phyloP scores from a whole-genome alignment of 2,888 invertebrate genomes.

The Dioctria linearis region DNA sequence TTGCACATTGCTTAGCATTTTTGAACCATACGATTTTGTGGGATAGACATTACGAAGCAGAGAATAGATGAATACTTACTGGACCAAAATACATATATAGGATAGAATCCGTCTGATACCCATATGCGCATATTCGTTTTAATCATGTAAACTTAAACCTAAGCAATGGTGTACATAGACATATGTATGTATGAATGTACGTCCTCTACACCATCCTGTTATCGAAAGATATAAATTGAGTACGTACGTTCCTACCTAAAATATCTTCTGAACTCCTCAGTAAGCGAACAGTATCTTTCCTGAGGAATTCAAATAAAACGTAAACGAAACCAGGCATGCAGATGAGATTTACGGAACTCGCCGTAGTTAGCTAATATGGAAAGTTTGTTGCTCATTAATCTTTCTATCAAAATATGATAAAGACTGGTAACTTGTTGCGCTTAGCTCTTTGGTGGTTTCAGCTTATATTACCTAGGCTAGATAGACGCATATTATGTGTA shows the following conservation, averaged over 20 bases:
- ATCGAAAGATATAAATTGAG: constrained; percentile 49
- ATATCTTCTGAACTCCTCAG: neutral
- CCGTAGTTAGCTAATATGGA: constrained; percentile 31
- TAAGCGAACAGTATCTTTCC: neutral
- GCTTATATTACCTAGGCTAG: neutral
- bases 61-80: neutral
- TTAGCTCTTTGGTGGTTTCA: constrained; percentile 8
- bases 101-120: neutral
- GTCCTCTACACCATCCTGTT: constrained; percentile 8
- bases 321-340: neutral
- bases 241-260: neutral
- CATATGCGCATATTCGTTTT: neutral
- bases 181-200: neutral
- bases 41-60: neutral
- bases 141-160: constrained; percentile 6
- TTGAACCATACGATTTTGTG: neutral
- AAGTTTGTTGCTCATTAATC: constrained; percentile 48
- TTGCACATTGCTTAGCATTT: neutral
- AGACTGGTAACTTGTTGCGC: constrained; percentile 37
- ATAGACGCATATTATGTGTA: neutral
- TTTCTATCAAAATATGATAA: constrained; percentile 51
- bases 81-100: neutral
- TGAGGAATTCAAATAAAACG: constrained; percentile 37
- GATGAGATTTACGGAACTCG: constrained; percentile 41
- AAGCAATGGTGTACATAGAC: constrained; percentile 17